phyloP scores from a whole-genome alignment of 2,113 vertebrate genomes.

The Pachypanchax playfairii region DNA sequence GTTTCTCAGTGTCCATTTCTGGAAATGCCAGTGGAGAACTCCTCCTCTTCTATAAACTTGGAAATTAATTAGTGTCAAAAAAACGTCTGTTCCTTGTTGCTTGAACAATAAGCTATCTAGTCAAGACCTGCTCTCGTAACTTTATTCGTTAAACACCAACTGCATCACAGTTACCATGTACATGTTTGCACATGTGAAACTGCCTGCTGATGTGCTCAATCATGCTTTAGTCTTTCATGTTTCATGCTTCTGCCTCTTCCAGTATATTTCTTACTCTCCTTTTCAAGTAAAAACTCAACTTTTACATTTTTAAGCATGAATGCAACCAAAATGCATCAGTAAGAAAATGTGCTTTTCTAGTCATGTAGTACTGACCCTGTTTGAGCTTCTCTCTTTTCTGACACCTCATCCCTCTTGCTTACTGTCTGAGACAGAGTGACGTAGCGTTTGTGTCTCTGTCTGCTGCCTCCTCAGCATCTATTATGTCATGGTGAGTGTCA shows the following conservation, averaged over 20 bases:
- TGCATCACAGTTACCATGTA: background rate
- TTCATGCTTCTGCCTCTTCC: background rate
- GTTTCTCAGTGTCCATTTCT: conserved; percentile 65
- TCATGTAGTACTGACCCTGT: conserved; percentile 3
- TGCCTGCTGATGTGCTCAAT: background rate
- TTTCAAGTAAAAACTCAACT: background rate
- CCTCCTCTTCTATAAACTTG: conserved; percentile 13
- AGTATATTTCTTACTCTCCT: background rate
- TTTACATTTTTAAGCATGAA: background rate
- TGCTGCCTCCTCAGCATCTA: conserved; percentile 57
- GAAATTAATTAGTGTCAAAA: conserved; percentile 45
- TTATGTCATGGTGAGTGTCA: conserved; percentile 37
- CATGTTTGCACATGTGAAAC: background rate
- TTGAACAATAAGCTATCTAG: conserved; percentile 32
- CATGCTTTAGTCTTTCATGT: background rate
- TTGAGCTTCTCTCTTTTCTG: conserved; percentile 22
- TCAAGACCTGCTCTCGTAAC: conserved; percentile 1
- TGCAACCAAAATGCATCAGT: background rate
- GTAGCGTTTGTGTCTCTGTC: conserved; percentile 42
- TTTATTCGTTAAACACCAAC: conserved; percentile 9
- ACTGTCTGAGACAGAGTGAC: conserved; percentile 38
- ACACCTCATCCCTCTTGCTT: conserved; percentile 35
- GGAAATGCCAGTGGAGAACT: conserved; percentile 51
- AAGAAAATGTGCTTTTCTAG: background rate
- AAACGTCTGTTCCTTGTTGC: conserved; percentile 30